Conservation (phyloP, 2,888 invertebrate species). For the Sepiola atlantica region DNA sequence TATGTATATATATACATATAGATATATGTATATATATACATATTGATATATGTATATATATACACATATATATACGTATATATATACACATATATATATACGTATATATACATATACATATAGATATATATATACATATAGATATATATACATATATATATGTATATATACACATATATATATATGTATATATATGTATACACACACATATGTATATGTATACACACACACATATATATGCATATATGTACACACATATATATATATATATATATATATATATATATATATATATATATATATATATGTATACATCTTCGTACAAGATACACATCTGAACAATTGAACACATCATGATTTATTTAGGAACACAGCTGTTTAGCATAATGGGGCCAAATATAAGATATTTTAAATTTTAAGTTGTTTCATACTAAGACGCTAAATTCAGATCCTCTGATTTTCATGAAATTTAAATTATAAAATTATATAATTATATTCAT, state of each 20-base stretch:
- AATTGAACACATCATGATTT: not conserved
- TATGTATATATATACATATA: not conserved
- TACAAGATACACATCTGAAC: no score
- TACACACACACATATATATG: not conserved
- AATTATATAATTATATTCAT: no score
- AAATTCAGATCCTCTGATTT: no score
- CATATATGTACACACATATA: not conserved
- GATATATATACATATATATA: not conserved
- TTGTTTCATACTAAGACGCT: no score
- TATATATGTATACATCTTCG: no score
- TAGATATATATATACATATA: constrained; percentile 15
- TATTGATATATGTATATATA: no score
- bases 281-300: not conserved
- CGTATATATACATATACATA: not conserved
- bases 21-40: not conserved
- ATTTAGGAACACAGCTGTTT: not conserved
- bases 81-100: not conserved
- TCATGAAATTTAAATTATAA: no score
- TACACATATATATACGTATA: not conserved
- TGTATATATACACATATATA: not conserved
- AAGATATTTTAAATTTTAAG: no score
- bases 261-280: not conserved
- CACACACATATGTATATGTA: not conserved
- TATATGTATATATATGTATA: not conserved
- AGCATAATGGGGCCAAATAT: no score